These are phyloP conservation scores for Caenorhabditis sp. DNA, from an alignment of 2,888 invertebrate genomes.

Conservation along the genomic window DNA sequence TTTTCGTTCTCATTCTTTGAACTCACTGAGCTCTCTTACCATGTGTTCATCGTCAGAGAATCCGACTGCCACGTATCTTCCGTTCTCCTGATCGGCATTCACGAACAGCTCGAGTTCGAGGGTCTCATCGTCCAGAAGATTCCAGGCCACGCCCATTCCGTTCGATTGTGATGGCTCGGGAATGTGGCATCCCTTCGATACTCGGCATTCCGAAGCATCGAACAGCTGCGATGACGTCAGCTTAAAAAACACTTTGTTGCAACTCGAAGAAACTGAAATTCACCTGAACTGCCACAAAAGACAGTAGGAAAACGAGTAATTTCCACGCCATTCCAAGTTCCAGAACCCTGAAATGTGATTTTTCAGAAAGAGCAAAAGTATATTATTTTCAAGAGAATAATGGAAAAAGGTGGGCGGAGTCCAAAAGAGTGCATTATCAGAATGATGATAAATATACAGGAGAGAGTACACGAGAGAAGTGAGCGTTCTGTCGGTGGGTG, in stretches of 20 bases:
- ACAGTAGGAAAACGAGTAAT: background rate
- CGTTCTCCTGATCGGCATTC: constrained; percentile 36
- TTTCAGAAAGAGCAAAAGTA: too few relatives aligned
- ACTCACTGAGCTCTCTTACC: constrained; percentile 17
- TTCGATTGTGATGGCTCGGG: constrained; percentile 42
- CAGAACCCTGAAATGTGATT: background rate
- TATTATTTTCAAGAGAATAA: background rate
- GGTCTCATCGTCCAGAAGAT: constrained; percentile 33
- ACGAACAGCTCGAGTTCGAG: constrained; percentile 54
- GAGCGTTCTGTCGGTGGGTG: too few relatives aligned
- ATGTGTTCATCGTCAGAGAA: constrained; percentile 66
- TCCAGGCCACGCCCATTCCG: constrained; percentile 43
- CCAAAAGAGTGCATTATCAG: background rate
- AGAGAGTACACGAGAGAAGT: background rate
- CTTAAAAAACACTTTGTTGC: too few relatives aligned
- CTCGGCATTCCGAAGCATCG: constrained; percentile 61
- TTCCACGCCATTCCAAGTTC: background rate
- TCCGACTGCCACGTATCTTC: constrained; percentile 67
- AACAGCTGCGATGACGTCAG: constrained; percentile 39
- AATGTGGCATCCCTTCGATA: constrained; percentile 64
- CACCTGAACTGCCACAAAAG: constrained; percentile 2
- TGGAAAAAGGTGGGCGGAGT: background rate
- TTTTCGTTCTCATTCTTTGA: background rate
- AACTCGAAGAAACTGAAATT: background rate
- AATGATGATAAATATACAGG: background rate